Evolutionary conservation across 2,888 invertebrate species (phyloP), one percentile per base, ranked within the genome.

Genomic region (Meghimatium bilineatum): DNA sequence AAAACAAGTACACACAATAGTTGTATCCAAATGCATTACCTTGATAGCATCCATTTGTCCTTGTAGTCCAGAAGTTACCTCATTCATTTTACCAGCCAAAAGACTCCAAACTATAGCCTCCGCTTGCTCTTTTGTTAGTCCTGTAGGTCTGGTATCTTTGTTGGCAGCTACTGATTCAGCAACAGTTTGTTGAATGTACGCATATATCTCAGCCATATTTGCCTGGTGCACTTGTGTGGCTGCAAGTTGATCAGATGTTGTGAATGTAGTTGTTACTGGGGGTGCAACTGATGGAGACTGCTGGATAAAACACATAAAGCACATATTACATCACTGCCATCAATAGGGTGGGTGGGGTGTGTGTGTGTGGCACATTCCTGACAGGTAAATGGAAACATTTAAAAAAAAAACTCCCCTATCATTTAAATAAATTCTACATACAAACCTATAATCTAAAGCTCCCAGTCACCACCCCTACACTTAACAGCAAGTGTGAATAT

Each of bases 41-140:
- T 82, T 75, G 26, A 83, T n/a, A 67, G 67, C 34, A 29, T 74
- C 67, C n/a, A 84, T 23, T 78, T 34, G 56, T 38, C 69, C 83
- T 44, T 78, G 44, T 23, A 83, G 20, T 3, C n/a, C 71, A 20
- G 56, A 17, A 0, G 36, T 78, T 44, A 82, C 20, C n/a, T 38
- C 78, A 36, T 78, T 69, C n/a, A 79, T 38, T 29, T 82, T 60
- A 26, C 78, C 32, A 29, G 72, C 52, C 52, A 85, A 76, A 49
- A 83, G 60, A 32, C 66, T 72, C 49, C 49, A 56, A 14, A 85
- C 81, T 34, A 85, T 72, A 44, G 32, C 81, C 52, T 81, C 78
- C 29, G 83, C 83, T 26, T 85, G 80, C 14, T 80, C 80, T 32
- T 26, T 36, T 1, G 80, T 85, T 66, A 85, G 38, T 26, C 85